Evolutionary conservation across 2,888 invertebrate species (phyloP).

Genomic region (Rhopalosiphum nymphaeae): DNA sequence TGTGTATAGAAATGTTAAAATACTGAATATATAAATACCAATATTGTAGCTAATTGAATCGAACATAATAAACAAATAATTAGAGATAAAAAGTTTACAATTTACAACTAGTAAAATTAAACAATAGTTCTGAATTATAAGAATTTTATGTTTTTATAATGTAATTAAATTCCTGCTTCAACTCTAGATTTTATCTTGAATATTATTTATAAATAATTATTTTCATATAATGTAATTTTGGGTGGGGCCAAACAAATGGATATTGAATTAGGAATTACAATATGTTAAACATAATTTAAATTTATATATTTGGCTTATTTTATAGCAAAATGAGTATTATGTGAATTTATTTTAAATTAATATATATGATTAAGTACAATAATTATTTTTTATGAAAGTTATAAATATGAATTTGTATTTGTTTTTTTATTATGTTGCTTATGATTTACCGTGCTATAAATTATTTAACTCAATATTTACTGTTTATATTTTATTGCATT

Average conservation of each 20-base stretch:
- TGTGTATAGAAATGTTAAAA: neutral
- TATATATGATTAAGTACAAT: neutral
- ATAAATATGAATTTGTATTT: neutral
- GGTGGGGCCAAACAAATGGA: neutral
- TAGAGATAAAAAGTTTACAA: neutral
- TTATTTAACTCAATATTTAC: neutral
- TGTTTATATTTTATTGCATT: neutral
- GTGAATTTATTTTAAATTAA: neutral
- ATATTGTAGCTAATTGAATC: neutral
- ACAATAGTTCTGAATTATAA: neutral
- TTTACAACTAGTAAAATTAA: neutral
- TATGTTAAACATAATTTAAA: neutral
- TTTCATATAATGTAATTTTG: neutral
- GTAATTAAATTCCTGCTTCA: neutral
- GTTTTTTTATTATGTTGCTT: neutral
- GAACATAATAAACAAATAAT: neutral
- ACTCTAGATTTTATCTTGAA: neutral
- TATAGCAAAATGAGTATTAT: neutral
- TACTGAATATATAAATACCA: conserved; percentile 2
- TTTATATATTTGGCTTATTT: neutral
- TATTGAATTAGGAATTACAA: neutral
- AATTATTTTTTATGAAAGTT: neutral
- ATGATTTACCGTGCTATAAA: neutral
- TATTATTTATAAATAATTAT: neutral
- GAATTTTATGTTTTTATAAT: neutral